A percentile compares a stretch with the other conserved stretches of the same genome.
Conservation (phyloP, 2,797 vertebrate species). For the Emys orbicularis region DNA sequence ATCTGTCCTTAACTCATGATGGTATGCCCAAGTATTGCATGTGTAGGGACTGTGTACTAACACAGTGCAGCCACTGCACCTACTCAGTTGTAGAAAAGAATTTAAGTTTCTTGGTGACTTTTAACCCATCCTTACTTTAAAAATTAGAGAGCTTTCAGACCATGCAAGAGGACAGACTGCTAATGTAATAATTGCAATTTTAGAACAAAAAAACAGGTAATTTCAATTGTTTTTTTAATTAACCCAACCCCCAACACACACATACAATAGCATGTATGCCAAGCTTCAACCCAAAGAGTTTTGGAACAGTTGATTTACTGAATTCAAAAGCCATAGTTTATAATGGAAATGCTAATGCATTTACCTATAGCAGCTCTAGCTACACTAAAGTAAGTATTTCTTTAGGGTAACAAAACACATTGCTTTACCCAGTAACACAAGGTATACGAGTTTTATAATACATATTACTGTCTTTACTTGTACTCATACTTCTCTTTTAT, state of each 20-base stretch:
- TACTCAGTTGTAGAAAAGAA: constrained; percentile 69
- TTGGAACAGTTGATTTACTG: constrained; percentile 34
- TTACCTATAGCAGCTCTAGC: constrained; percentile 52
- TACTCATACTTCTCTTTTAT: constrained; percentile 72
- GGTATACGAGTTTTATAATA: constrained; percentile 54
- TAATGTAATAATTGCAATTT: background rate
- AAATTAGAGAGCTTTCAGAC: constrained; percentile 45
- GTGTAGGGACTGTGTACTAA: constrained; percentile 32
- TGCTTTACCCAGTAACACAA: constrained; percentile 43
- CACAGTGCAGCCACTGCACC: constrained; percentile 65
- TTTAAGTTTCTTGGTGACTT: constrained; percentile 55
- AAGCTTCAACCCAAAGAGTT: constrained; percentile 48
- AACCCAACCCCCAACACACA: background rate
- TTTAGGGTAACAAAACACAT: constrained; percentile 46
- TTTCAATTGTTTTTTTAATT: background rate
- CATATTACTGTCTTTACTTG: constrained; percentile 62
- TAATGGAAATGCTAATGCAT: constrained; percentile 49
- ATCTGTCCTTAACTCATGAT: background rate
- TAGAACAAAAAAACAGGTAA: background rate
- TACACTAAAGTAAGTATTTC: constrained; percentile 44
- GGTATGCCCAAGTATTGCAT: constrained; percentile 13
- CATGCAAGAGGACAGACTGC: background rate
- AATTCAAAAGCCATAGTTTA: constrained; percentile 64
- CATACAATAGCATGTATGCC: constrained; percentile 41
- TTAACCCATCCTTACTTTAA: constrained; percentile 50